Base-by-base conservation (phyloP, 2,113 vertebrate genomes). In the Merops nubicus region DNA sequence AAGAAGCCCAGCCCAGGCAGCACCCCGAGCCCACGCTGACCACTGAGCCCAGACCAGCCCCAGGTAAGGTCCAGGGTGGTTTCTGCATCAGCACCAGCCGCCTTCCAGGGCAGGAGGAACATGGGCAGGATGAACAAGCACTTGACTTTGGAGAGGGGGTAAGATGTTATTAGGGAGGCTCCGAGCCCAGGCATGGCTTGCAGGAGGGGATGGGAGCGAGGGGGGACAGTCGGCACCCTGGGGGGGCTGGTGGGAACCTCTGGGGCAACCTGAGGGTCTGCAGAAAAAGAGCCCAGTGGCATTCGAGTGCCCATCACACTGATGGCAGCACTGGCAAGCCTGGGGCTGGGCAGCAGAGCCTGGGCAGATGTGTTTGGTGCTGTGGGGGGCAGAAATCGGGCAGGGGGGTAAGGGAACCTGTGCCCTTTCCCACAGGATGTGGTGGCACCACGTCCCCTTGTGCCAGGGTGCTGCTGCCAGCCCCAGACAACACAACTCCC, bases 251-350 rank as follows among this genome's bases (percentile, higher is more conserved):
- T 14, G 57, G 0, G 5, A 36, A 22, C 7, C 15, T 38, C 53
- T 13, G 62, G 26, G 53, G 83, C 0, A 3, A 25, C 13, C 17
- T 0, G 26, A 0, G 38, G 42, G 23, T 18, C 43, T 64, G 60
- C 18, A 17, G 6, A 60, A 15, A 18, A 1, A 5, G 33, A 26
- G 16, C 31, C 5, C 8, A 15, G 64, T 12, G 75, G 45, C 7
- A 68, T 74, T 59, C 0, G 5, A 29, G 8, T 56, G 62, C 69
- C 15, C 1, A 0, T 6, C 0, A 2, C 2, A 1, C 25, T 50
- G 0, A 0, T 29, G 92, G 69, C 8, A 13, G 1, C 6, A 13
- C 29, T 6, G 6, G 56, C 1, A 36, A 56, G 43, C 0, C 0
- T 0, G 1, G 36, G 34, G 80, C 3, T 12, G 69, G 28, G 31